Evolutionary conservation across 2,888 invertebrate genomes (phyloP).

Genomic region (Eupithecia subfuscata): DNA sequence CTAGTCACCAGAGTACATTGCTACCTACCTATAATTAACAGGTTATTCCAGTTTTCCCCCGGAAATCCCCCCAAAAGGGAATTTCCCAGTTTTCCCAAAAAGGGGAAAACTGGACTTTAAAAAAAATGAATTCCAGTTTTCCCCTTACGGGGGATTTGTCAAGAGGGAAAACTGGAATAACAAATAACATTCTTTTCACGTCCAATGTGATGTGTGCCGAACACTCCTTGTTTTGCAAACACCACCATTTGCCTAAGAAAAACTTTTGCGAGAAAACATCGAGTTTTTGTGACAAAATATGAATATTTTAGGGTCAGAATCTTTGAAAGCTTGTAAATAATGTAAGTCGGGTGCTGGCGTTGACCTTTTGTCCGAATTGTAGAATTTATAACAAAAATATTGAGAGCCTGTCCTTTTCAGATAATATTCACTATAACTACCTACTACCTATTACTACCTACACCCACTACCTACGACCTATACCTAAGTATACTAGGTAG

Average conservation of each 20-base stretch:
- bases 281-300: constrained; percentile 12
- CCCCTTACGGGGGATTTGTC: too few species aligned
- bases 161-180: too few species aligned
- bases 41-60: too few species aligned
- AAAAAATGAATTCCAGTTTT: too few species aligned
- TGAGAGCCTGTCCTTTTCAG: background rate
- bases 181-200: background rate
- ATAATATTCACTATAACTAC: background rate
- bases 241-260: constrained; percentile 13
- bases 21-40: too few species aligned
- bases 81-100: too few species aligned
- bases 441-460: too few species aligned
- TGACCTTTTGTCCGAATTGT: background rate
- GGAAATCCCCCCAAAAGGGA: too few species aligned
- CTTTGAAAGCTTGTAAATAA: constrained; percentile 22
- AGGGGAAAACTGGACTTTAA: too few species aligned
- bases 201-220: background rate
- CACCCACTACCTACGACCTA: too few species aligned
- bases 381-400: background rate
- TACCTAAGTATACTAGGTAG: too few species aligned
- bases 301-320: constrained; percentile 20
- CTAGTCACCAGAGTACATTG: background rate
- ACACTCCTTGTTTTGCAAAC: constrained; percentile 15
- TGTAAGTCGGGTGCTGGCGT: background rate
- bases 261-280: constrained; percentile 9